A percentile compares a stretch with the other conserved stretches of the same genome.
Evolutionary conservation across 2,888 invertebrate genomes (phyloP).

Genomic region (Tridacna gigas): DNA sequence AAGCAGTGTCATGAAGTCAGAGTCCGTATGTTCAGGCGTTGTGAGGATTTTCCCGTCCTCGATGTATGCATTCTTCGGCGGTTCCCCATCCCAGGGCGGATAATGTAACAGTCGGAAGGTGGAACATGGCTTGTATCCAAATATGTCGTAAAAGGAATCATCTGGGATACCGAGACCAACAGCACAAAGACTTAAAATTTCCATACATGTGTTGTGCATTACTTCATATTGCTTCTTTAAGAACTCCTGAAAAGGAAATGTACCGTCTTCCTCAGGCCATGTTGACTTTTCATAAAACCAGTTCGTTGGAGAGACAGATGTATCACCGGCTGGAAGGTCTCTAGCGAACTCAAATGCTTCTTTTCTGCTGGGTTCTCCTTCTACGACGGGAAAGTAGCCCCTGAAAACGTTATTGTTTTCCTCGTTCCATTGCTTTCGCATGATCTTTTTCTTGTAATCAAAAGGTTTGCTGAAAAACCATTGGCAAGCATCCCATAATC

Average conservation of each 20-base stretch:
- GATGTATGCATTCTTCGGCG: conserved; percentile 58
- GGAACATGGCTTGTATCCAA: conserved; percentile 66
- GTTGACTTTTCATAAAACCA: conserved; percentile 69
- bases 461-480: conserved; percentile 70
- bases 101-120: conserved; percentile 73
- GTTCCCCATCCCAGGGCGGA: conserved; percentile 63
- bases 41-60: conserved; percentile 64
- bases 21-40: conserved; percentile 71
- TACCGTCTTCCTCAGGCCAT: conserved; percentile 67
- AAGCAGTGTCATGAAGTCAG: conserved; percentile 67
- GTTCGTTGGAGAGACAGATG: conserved; percentile 49
- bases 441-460: conserved; percentile 60
- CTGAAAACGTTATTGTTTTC: conserved; percentile 70
- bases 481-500: conserved; percentile 61
- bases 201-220: conserved; percentile 66
- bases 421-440: conserved; percentile 70
- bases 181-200: conserved; percentile 66
- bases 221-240: conserved; percentile 62
- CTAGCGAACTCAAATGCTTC: conserved; percentile 73
- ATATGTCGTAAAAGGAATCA: conserved; percentile 66
- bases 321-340: conserved; percentile 57
- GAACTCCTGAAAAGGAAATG: conserved; percentile 62
- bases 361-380: conserved; percentile 69
- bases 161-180: conserved; percentile 69
- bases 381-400: conserved; percentile 73